Base-by-base conservation (phyloP, 1,140 invertebrate genomes). In the Hesperophylax magnus region DNA sequence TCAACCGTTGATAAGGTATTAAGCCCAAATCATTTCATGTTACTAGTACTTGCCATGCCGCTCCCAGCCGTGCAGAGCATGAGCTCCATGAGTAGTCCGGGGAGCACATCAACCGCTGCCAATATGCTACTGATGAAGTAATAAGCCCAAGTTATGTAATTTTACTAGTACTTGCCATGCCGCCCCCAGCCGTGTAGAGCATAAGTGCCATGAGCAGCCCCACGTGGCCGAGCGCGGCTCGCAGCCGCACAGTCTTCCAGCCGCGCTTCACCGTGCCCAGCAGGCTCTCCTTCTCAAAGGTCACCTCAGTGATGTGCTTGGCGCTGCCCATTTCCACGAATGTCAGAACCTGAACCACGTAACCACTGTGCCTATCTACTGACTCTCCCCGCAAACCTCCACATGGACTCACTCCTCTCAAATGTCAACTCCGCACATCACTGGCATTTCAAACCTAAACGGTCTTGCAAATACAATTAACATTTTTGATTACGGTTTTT, bases 181-280 rank as follows among this genome's bases (percentile, higher is more conserved):
- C 95, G 77, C 95, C 95, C 60, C 93, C 91, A 34, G 91, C 92
- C 1, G 94, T 95, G 84, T 95, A 96, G 34, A 94, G 86, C 90
- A 94, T 94, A 15, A 96, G 88, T 0, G 93, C 92, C 18, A 94
- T 88, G 77, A 95, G 89, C 60, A 96, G 87, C 20, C 94, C 94
- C 20, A 94, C 87, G 83, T 95, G 94, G 76, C 94, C 92, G 53
- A 94, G 85, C 11, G 92, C 92, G 18, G 91, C 90, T 86, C 94
- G 93, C 3, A 93, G 87, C 82, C 91, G 86, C 47, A 91, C 87
- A 24, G 86, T 86, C 27, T 88, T 87, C 91, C 91, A 92, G 54
- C 84, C 83, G 17, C 87, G 87, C 14, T 86, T 84, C 11, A 87
- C 86, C 1, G 85, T 83, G 1, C 88, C 88, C 88, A 90, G 87